These are phyloP conservation scores for Peromyscus maniculatus DNA, from an alignment of 2,113 vertebrate genomes.

Conservation along the genomic window DNA sequence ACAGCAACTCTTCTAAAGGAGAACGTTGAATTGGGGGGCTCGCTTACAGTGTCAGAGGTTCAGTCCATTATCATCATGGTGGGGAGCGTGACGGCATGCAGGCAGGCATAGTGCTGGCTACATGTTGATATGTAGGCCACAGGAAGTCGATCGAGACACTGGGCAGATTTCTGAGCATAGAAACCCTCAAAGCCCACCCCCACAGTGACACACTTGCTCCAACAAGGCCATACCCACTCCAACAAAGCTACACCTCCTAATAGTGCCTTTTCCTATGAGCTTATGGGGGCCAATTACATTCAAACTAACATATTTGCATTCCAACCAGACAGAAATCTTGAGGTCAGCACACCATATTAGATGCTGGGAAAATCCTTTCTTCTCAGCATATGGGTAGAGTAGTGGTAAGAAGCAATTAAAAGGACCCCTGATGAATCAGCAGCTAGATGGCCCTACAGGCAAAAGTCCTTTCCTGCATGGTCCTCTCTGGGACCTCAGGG, in stretches of 20 bases:
- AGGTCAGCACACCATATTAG: not conserved
- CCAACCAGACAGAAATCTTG: not conserved
- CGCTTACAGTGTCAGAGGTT: not conserved
- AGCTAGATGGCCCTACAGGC: not conserved
- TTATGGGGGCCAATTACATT: not conserved
- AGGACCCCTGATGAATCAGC: not conserved
- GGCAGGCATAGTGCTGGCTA: not conserved
- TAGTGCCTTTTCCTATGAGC: not conserved
- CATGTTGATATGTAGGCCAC: not conserved
- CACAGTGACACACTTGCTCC: not conserved
- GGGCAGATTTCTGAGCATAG: not conserved
- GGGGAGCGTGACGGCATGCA: not conserved
- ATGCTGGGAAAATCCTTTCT: not conserved
- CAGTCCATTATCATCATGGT: not conserved
- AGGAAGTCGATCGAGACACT: not conserved
- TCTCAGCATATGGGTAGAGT: not conserved
- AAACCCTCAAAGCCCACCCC: not conserved
- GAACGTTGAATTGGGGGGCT: not conserved
- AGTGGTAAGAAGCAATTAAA: not conserved
- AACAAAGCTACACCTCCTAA: not conserved
- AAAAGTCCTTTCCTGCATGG: not conserved
- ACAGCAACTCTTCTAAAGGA: not conserved
- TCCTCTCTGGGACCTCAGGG: not conserved
- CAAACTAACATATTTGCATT: not conserved
- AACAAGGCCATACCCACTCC: not conserved